Evolutionary conservation across 2,888 invertebrate species (phyloP).

Genomic region (Ctena decussata): DNA sequence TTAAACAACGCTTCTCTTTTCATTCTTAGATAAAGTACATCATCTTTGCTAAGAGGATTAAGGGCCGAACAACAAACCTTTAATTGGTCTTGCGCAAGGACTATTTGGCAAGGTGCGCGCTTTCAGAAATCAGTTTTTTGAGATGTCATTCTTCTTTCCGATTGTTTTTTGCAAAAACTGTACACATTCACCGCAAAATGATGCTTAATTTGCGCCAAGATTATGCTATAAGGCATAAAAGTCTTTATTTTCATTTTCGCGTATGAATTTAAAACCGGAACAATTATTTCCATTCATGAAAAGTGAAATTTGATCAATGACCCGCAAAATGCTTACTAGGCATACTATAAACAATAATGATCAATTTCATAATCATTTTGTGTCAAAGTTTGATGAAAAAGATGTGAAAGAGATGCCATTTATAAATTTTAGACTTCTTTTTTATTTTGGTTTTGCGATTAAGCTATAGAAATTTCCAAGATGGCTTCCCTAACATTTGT

Average conservation of each 20-base stretch:
- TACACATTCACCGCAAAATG: not conserved
- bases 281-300: not conserved
- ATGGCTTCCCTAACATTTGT: constrained; percentile 77
- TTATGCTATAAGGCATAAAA: not conserved
- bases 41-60: constrained; percentile 82
- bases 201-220: too few species aligned
- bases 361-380: too few species aligned
- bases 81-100: not conserved
- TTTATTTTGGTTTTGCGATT: not conserved
- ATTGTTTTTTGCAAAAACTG: not conserved
- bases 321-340: too few species aligned
- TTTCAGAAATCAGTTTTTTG: too few species aligned
- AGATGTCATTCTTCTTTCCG: too few species aligned
- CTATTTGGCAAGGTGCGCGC: constrained; percentile 54
- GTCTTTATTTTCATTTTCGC: not conserved
- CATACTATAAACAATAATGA: too few species aligned
- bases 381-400: too few species aligned
- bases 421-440: too few species aligned
- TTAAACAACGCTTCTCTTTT: constrained; percentile 71
- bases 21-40: constrained; percentile 77
- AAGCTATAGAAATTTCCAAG: constrained; percentile 46
- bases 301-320: constrained; percentile 1
- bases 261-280: not conserved
- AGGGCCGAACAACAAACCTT: constrained; percentile 67
- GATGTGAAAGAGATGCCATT: too few species aligned